phyloP scores from a whole-genome alignment of 2,888 invertebrate genomes.

The Phanerotoma sp. region DNA sequence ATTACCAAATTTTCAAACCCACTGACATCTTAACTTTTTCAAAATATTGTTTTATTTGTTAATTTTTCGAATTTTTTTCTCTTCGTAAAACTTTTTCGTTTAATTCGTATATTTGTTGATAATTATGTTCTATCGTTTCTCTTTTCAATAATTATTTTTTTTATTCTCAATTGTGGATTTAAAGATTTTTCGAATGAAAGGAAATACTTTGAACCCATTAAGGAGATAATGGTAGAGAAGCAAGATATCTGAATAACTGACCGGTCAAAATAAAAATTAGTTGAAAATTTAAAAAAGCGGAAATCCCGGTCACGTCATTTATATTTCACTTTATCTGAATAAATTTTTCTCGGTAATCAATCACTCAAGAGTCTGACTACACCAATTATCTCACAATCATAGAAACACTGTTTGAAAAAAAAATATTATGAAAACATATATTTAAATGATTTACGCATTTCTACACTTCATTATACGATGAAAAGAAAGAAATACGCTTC shows the following conservation, averaged over 20 bases:
- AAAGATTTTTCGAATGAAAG: too few relatives aligned
- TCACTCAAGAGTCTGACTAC: constrained; percentile 25
- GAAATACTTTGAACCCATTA: too few relatives aligned
- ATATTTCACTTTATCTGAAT: constrained; percentile 5
- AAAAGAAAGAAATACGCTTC: constrained; percentile 9
- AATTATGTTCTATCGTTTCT: too few relatives aligned
- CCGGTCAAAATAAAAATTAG: neutral
- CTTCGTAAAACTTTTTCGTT: too few relatives aligned
- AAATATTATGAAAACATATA: constrained; percentile 24
- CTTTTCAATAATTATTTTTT: too few relatives aligned
- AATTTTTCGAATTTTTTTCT: too few relatives aligned
- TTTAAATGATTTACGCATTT: constrained; percentile 29
- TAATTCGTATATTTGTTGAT: too few relatives aligned
- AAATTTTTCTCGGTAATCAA: constrained; percentile 19
- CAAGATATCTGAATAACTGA: neutral
- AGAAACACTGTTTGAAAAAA: constrained; percentile 1
- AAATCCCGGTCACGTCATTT: constrained; percentile 33
- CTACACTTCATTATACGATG: constrained; percentile 9
- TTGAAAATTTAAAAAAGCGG: constrained; percentile 15
- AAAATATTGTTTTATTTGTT: too few relatives aligned
- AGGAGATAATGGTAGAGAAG: too few relatives aligned
- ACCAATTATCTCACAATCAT: constrained; percentile 26
- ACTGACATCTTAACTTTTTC: too few relatives aligned
- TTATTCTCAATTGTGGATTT: too few relatives aligned
- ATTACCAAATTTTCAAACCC: too few relatives aligned